Base-by-base conservation (phyloP, 2,113 vertebrate species). In the Malurus melanocephalus region DNA sequence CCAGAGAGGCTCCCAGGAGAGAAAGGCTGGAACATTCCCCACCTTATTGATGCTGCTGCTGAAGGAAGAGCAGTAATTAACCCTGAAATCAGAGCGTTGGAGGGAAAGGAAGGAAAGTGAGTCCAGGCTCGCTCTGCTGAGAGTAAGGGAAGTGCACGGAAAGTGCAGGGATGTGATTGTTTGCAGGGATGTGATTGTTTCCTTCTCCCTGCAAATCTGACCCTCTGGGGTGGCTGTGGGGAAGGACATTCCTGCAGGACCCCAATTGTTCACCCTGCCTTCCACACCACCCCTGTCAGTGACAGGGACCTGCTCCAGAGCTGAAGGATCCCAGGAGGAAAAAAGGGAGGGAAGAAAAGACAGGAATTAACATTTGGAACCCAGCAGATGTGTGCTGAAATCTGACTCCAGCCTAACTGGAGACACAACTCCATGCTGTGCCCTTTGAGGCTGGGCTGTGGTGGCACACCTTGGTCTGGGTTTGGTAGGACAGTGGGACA, bases 51-150 rank as follows among this genome's bases (percentile, higher is more conserved):
- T 35, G 80, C 48, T 85, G 32, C 91, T 85, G 79, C 64, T 85
- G 91, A 80, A 77, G 72, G 74, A 90, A 66, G 87, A 80, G 79
- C 22, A 42, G 75, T 52, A 76, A 91, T 94, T 87, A 85, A 83
- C 78, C 49, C 85, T 71, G 49, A 80, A 85, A 93, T 38, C 42
- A 33, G 35, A 51, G 57, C 10, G 40, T 19, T 42, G 62, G 82
- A 89, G 49, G 21, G 32, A 38, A 38, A 38, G 40, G 61, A 74
- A 72, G 57, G 46, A 52, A 66, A 72, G 2, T 0, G 2, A 67
- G 23, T 10, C 16, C 20, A 8, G 21, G 24, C n/a, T 90, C 20
- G 8, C 9, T 53, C 17, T 71, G 4, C 56, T 14, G 28, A 74
- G 52, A 0, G 0, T 16, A 32, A 60, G 30, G 33, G 27, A 71